phyloP scores from a whole-genome alignment of 2,113 vertebrate species.

The Nanorana parkeri region DNA sequence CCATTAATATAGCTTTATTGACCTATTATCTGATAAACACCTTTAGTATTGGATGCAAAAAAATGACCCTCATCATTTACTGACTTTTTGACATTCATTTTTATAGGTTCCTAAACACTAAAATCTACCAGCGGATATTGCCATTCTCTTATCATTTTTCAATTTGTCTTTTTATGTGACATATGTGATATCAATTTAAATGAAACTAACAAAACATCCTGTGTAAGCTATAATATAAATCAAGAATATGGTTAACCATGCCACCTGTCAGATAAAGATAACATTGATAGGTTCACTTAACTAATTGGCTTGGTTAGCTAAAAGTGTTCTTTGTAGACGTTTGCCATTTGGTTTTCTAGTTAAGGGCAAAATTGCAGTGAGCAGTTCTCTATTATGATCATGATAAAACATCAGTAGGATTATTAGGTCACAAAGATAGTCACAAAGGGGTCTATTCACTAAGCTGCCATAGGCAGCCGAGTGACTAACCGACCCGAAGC shows the following conservation, averaged over 20 bases:
- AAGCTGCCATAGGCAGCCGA: no score
- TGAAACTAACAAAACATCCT: background rate
- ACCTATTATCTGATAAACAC: slow-evolving; percentile 1
- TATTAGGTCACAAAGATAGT: no score
- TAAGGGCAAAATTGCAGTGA: background rate
- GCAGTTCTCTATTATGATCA: no score
- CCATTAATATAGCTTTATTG: background rate
- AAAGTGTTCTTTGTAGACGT: background rate
- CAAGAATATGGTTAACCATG: background rate
- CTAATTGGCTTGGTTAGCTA: background rate
- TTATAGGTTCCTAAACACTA: background rate
- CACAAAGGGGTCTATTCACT: no score
- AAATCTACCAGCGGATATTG: slow-evolving; percentile 8
- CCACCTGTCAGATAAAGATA: background rate
- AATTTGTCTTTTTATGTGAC: background rate
- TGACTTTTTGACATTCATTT: background rate
- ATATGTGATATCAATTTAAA: background rate
- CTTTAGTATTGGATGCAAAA: background rate
- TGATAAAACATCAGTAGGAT: no score
- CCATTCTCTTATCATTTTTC: slow-evolving; percentile 21
- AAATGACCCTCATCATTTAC: slow-evolving; percentile 1
- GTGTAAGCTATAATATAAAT: background rate
- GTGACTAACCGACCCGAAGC: no score
- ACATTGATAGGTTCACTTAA: background rate
- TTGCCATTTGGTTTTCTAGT: background rate